Conservation (phyloP, 2,888 invertebrate genomes). For the Hybos culiciformis region DNA sequence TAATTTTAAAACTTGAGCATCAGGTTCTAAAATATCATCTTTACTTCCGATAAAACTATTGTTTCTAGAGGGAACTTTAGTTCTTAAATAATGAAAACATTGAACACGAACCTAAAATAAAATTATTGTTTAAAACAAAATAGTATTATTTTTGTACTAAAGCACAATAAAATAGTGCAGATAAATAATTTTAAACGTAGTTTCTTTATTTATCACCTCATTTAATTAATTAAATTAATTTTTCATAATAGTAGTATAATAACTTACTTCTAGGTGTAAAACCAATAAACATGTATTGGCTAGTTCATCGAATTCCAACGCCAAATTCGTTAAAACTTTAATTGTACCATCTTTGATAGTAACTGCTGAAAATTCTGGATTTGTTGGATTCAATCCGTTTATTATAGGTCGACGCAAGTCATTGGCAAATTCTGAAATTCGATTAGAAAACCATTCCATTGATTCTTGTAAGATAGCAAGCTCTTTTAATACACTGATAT, state of each 20-base stretch:
- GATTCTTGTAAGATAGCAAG: conserved; percentile 85
- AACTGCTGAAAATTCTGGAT: conserved; percentile 27
- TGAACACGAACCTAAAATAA: conserved; percentile 64
- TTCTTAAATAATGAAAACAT: conserved; percentile 81
- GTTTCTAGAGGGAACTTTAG: conserved; percentile 31
- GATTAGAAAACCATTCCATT: conserved; percentile 71
- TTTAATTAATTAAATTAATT: neutral
- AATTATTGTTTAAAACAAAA: neutral
- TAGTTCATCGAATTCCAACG: conserved; percentile 72
- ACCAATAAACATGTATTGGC: conserved; percentile 83
- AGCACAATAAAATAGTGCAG: too few relatives aligned
- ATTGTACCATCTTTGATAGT: conserved; percentile 43
- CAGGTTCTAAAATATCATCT: conserved; percentile 62
- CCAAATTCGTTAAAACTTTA: conserved; percentile 53
- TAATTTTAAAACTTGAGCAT: conserved; percentile 60
- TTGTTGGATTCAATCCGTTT: conserved; percentile 25
- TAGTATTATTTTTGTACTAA: neutral
- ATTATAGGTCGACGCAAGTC: conserved; percentile 41
- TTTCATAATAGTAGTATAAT: neutral
- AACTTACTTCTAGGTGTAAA: conserved; percentile 72
- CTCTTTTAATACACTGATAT: conserved; percentile 67
- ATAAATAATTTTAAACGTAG: too few relatives aligned
- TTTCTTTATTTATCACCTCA: neutral
- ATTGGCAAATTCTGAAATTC: conserved; percentile 46
- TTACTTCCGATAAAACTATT: conserved; percentile 36